Conservation (phyloP, 2,797 vertebrate species). For the Eptatretus atami region DNA sequence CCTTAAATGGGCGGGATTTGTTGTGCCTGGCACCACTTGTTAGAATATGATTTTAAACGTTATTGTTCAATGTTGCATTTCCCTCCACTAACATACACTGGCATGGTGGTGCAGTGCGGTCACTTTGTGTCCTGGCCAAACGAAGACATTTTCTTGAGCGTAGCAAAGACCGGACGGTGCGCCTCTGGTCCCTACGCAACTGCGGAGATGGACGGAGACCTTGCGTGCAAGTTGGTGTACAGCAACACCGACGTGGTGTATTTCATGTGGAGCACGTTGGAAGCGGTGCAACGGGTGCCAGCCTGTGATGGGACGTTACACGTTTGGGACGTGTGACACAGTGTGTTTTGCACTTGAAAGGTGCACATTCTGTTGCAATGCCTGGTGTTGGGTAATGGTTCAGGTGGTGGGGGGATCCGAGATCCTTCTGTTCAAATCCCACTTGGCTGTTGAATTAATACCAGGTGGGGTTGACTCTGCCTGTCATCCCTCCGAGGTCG, state of each 20-base stretch:
- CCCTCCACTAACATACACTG: constrained; percentile 39
- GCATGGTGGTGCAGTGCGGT: constrained; percentile 49
- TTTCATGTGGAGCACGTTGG: constrained; percentile 65
- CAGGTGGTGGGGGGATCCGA: too few relatives aligned
- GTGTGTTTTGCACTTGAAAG: constrained; percentile 17
- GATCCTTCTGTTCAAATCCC: too few relatives aligned
- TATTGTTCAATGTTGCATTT: neutral
- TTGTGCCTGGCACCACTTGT: too few relatives aligned
- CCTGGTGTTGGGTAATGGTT: too few relatives aligned
- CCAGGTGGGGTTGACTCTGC: too few relatives aligned
- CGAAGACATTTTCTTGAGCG: constrained; percentile 82
- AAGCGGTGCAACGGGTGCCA: constrained; percentile 57
- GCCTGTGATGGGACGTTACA: constrained; percentile 80
- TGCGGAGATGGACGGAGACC: constrained; percentile 48
- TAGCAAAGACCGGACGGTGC: constrained; percentile 76
- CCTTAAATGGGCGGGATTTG: too few relatives aligned
- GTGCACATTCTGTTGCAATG: too few relatives aligned
- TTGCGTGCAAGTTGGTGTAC: constrained; percentile 41
- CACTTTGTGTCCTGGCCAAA: constrained; percentile 39
- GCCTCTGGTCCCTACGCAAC: constrained; percentile 79
- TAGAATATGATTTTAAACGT: too few relatives aligned
- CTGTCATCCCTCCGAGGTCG: too few relatives aligned
- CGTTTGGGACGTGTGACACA: constrained; percentile 78
- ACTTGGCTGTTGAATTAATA: too few relatives aligned
- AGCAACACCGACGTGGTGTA: constrained; percentile 52